Evolutionary conservation across 2,888 invertebrate genomes (phyloP).

Genomic region (Thyatira batis): DNA sequence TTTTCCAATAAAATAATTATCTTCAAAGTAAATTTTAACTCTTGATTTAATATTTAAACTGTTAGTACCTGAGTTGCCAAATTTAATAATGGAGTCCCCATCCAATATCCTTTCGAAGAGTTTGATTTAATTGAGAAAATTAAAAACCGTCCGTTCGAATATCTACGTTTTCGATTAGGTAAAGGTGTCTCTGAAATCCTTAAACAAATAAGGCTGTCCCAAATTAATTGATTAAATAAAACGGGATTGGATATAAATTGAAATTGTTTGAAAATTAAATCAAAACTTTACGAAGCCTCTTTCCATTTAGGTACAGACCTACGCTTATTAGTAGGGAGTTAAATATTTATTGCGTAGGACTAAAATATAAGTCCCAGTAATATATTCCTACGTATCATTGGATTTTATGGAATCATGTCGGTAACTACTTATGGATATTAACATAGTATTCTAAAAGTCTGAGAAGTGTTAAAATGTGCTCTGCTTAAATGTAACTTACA

Average conservation of each 20-base stretch:
- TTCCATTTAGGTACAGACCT: too few species aligned
- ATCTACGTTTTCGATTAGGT: neutral
- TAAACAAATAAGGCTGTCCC: neutral
- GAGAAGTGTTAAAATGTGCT: too few species aligned
- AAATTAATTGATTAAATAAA: neutral
- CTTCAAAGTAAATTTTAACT: too few species aligned
- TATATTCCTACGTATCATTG: too few species aligned
- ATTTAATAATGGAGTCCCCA: neutral
- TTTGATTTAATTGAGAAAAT: neutral
- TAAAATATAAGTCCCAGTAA: too few species aligned
- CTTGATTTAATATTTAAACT: neutral
- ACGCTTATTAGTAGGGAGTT: too few species aligned
- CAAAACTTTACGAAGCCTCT: neutral
- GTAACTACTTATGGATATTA: too few species aligned
- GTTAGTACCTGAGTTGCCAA: neutral
- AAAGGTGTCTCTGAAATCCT: neutral
- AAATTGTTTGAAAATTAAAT: neutral
- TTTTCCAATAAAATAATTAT: too few species aligned
- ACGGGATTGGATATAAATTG: too few species aligned
- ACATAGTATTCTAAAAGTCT: too few species aligned
- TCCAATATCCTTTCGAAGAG: neutral
- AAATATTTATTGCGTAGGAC: too few species aligned
- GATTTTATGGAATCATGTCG: too few species aligned
- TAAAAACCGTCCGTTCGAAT: neutral
- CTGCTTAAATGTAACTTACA: slow-evolving; percentile 39